Evolutionary conservation across 2,113 vertebrate species (phyloP), one percentile per base, ranked within the genome.

Genomic region (Sceloporus undulatus): DNA sequence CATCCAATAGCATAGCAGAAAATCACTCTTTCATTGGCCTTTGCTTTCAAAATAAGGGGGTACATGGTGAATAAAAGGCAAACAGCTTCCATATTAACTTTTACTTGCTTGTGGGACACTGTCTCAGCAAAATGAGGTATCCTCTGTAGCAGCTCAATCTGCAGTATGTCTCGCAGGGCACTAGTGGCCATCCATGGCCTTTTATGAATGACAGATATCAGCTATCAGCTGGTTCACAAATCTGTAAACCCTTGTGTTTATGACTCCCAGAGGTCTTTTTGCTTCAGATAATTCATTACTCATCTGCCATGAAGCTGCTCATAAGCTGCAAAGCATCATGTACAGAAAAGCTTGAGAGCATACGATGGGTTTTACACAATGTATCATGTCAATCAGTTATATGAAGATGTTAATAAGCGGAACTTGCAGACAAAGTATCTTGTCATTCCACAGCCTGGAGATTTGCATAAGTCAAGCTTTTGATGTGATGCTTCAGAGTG

Each of bases 381-480:
- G 56, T 0, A 0, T 9, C 2, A 48, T 87, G 80, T n/a, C 66
- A 88, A 0, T 87, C 0, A 0, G 0, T 73, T 81, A 4, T 78
- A 25, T 62, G 40, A 19, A 82, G 34, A 56, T 78, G 42, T 0
- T 73, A 29, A 42, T 62, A 76, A 88, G 34, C 23, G 56, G 13
- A 79, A 76, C 75, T 85, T 86, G 89, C 80, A 89, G 29, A 79
- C 11, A 84, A 93, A 91, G 2, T 19, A 52, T 59, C 80, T 21
- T 93, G 65, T 84, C 91, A 25, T 42, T 82, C 29, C 18, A 23
- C 14, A 62, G 76, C 9, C 4, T 70, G 10, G 6, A 70, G 23
- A 89, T 91, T 90, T 93, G 21, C 83, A 48, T 74, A 71, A 87
- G 29, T 16, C 80, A 11, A 62, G 0, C 25, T 88, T 94, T 92